Evolutionary conservation across 2,113 vertebrate genomes (phyloP), one percentile per base, ranked within the genome.

Genomic region (Pseudolaguvia tuberculata): DNA sequence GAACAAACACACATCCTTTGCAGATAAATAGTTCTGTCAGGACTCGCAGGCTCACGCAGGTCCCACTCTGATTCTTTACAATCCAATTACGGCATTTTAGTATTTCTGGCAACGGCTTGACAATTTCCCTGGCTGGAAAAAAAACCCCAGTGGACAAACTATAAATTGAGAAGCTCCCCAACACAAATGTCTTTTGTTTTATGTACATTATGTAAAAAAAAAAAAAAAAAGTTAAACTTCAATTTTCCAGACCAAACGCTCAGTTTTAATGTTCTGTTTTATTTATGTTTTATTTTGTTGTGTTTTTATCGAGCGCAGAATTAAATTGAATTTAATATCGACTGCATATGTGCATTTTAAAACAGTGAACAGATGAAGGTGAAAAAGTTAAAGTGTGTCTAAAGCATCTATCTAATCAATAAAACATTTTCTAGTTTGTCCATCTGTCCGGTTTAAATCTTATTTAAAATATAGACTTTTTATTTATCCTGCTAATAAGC

Each of bases 41-140:
- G 70, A 84, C 56, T 57, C 84, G 82, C 85, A 84, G 57, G 85
- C 78, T 85, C 83, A 76, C 70, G 83, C 80, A 85, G 86, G 62
- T 73, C 74, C 85, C 81, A 80, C 77, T 86, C 86, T 79, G 83
- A 84, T 81, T 91, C 87, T 85, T 85, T 81, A 85, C 84, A 87
- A 88, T 81, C 74, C 82, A 84, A 55, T 90, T 89, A 90, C 88
- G 84, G 87, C 79, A 85, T 80, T 83, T 74, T 81, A 83, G 85
- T 86, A 87, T 86, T 87, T 86, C 76, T 81, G 73, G 84, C 82
- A 85, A 82, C 75, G 62, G 83, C 61, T 78, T 88, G 79, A 83
- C 50, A 65, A 77, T 79, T 76, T 84, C 83, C 75, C 31, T 76
- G 77, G 68, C 82, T 76, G 81, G 74, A 83, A 76, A 72, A 83